Percentiles rank a stretch among this genome's conserved stretches.
Evolutionary conservation across 2,888 invertebrate genomes (phyloP).

Genomic region (Ennomos quercinarius): DNA sequence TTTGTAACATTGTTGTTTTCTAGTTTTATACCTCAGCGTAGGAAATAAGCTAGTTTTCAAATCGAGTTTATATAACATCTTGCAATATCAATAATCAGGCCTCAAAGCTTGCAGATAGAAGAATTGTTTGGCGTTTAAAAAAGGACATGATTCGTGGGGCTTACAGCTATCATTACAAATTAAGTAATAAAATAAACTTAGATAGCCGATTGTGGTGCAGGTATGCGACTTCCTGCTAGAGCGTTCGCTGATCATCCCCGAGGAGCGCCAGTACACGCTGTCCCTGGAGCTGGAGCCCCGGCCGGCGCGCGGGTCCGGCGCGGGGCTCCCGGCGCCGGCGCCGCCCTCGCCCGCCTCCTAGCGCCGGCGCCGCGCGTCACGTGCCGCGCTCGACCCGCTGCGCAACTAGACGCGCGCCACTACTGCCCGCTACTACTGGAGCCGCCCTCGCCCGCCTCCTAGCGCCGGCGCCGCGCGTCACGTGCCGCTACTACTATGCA

Average conservation of each 20-base stretch:
- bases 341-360: slow-evolving; percentile 74
- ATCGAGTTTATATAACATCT: no score
- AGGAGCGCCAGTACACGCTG: slow-evolving; percentile 93
- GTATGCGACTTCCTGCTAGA: slow-evolving; percentile 91
- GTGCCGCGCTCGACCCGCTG: slow-evolving; percentile 75
- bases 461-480: slow-evolving; percentile 80
- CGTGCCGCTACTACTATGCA: slow-evolving; percentile 45
- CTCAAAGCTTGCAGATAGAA: no score
- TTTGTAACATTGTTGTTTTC: no score
- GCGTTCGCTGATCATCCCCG: slow-evolving; percentile 90
- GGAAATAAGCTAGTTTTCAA: no score
- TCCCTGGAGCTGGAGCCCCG: slow-evolving; percentile 95
- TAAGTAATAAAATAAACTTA: no score
- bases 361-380: slow-evolving; percentile 80
- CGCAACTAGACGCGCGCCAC: slow-evolving; percentile 47
- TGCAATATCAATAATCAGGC: no score
- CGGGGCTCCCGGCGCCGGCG: slow-evolving; percentile 56
- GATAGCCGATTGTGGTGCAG: slow-evolving; percentile 42
- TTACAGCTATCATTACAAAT: no score
- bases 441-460: slow-evolving; percentile 33
- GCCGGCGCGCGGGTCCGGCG: slow-evolving; percentile 72
- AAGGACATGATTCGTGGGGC: no score
- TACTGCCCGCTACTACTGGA: no score
- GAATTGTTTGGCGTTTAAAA: no score
- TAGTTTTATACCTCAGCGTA: no score